A percentile compares a stretch with the other conserved stretches of the same genome.
phyloP scores from a whole-genome alignment of 2,113 vertebrate genomes.

The Sisor rabdophorus region DNA sequence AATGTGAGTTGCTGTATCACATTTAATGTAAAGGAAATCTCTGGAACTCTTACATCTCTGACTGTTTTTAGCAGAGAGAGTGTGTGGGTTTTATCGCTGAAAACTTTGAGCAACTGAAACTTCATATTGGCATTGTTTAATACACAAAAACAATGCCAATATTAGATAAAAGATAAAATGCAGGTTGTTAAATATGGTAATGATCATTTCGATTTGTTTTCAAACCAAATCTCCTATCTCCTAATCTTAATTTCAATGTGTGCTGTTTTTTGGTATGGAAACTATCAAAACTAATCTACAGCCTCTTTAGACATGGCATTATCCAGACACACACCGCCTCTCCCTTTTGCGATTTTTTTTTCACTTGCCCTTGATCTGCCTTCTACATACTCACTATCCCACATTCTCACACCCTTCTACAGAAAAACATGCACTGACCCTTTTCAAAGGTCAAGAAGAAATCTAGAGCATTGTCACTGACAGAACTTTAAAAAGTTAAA shows the following conservation, averaged over 20 bases:
- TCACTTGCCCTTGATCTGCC: conserved; percentile 14
- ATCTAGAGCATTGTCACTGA: conserved; percentile 5
- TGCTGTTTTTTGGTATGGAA: conserved; percentile 9
- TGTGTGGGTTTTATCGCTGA: background rate
- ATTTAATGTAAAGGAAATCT: background rate
- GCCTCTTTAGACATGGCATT: background rate
- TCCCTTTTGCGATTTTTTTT: background rate
- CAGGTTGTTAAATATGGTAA: background rate
- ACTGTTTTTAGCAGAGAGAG: background rate
- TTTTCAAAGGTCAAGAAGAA: conserved; percentile 19
- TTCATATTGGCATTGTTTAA: too few relatives aligned
- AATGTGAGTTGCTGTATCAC: background rate
- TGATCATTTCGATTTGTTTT: background rate
- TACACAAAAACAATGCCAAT: background rate
- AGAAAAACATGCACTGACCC: background rate
- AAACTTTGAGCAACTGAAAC: background rate
- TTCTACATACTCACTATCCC: background rate
- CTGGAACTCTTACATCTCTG: background rate
- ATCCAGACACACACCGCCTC: conserved; percentile 19
- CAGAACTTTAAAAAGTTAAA: conserved; percentile 1
- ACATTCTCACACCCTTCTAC: conserved; percentile 19
- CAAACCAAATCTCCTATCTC: too few relatives aligned
- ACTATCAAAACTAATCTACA: background rate
- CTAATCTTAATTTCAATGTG: background rate
- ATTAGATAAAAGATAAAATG: background rate